Evolutionary conservation across 2,113 vertebrate species (phyloP).

Genomic region (Coturnix japonica): DNA sequence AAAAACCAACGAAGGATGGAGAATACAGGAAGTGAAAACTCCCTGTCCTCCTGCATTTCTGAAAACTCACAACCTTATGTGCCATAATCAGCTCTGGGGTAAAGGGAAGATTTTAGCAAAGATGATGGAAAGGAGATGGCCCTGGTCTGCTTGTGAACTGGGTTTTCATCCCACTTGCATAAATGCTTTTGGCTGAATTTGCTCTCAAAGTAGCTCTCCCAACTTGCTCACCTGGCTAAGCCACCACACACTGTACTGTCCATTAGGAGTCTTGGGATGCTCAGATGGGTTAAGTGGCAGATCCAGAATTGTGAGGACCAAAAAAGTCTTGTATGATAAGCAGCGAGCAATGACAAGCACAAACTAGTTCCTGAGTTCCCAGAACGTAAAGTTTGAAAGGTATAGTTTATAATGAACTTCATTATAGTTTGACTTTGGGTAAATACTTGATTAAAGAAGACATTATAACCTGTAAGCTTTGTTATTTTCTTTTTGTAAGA

Average conservation of each 20-base stretch:
- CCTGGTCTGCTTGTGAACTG: background rate
- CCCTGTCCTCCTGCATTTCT: background rate
- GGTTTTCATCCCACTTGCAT: background rate
- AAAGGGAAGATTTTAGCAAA: background rate
- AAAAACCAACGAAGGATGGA: too few relatives aligned
- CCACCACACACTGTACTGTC: background rate
- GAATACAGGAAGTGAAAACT: background rate
- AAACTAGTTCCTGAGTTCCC: background rate
- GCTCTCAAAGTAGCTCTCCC: background rate
- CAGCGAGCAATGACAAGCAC: background rate
- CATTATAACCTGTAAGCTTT: background rate
- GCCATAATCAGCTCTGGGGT: background rate
- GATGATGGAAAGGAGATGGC: background rate
- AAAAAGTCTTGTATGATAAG: background rate
- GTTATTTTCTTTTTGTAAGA: slow-evolving; percentile 22
- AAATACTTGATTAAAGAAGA: slow-evolving; percentile 47
- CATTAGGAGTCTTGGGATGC: background rate
- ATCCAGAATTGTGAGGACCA: background rate
- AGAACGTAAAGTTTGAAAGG: slow-evolving; percentile 5
- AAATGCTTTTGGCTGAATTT: background rate
- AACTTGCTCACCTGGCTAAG: background rate
- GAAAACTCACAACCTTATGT: background rate
- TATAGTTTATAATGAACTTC: slow-evolving; percentile 15
- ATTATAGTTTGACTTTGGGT: slow-evolving; percentile 35
- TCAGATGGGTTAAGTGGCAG: background rate